Percentiles rank a stretch among this genome's conserved stretches.
Evolutionary conservation across 2,113 vertebrate species (phyloP).

Genomic region (Anguilla japonica): DNA sequence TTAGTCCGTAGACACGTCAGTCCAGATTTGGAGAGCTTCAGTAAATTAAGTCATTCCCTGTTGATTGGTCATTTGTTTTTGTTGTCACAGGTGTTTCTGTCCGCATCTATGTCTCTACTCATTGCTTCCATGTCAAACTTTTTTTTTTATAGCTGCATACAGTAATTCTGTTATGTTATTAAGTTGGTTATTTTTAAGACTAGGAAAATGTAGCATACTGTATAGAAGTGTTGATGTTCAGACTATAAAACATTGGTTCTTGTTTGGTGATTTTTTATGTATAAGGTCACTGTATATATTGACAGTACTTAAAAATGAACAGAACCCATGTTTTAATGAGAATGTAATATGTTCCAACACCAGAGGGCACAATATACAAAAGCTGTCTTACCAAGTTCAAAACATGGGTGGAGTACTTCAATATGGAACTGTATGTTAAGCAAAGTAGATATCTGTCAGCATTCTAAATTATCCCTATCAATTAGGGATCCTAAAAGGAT

Average conservation of each 20-base stretch:
- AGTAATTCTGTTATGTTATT: not conserved
- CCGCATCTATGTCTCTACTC: not conserved
- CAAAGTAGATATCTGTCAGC: not conserved
- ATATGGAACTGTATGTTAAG: not conserved
- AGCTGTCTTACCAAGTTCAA: not conserved
- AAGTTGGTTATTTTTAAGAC: not conserved
- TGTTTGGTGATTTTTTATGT: not conserved
- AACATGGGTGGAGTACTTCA: not conserved
- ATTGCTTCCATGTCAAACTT: not conserved
- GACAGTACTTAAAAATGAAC: not conserved
- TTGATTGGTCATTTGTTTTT: not conserved
- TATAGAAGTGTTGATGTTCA: not conserved
- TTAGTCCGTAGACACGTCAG: slow-evolving; percentile 14
- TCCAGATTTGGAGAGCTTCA: not conserved
- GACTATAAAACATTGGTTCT: too few relatives aligned
- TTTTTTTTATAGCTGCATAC: not conserved
- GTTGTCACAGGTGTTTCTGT: not conserved
- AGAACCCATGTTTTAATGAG: not conserved
- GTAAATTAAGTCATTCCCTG: not conserved
- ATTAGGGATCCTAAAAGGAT: not conserved
- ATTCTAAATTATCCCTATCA: not conserved
- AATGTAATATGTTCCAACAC: not conserved
- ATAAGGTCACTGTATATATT: not conserved
- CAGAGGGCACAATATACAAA: too few relatives aligned
- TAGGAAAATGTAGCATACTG: not conserved